Base-by-base conservation (phyloP, 2,113 vertebrate species). In the Amblyopsis rosae region DNA sequence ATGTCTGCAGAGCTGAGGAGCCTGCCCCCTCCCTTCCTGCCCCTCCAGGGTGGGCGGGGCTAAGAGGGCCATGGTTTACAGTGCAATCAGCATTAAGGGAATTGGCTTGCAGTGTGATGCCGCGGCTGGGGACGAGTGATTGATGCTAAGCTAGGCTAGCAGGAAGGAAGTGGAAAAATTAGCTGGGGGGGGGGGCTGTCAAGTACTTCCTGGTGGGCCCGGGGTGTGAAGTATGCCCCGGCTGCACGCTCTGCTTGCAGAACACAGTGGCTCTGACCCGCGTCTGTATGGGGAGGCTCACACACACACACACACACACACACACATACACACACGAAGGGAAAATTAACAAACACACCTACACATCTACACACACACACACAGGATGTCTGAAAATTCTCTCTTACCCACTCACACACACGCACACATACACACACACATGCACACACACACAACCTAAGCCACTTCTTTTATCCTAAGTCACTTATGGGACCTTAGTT, bases 141-240 rank as follows among this genome's bases (percentile, higher is more conserved):
- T 90, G 89, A 92, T 92, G 90, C 90, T 89, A 90, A 90, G 86
- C 86, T 87, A 83, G 79, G 86, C 76, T 85, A 87, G 88, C 82
- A 90, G 90, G 91, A 92, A 92, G 90, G 92, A 91, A 91, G 83
- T 82, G 69, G 77, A 84, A 83, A 88, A 90, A 86, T 92, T 88
- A 87, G 83, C 71, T 0, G 80, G 50, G 50, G 50, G 50, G 85
- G 80, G 76, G 76, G 91, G 83, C 89, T 90, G 90, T 92, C 91
- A 91, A 92, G 83, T 92, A 92, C 91, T 92, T 93, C 92, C 90
- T 90, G 88, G 76, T 89, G 73, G 77, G 73, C 84, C 76, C 74
- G 77, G 77, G 85, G 89, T 88, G 89, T 90, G 88, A 92, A 91
- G 88, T 88, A 74, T 85, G 81, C 59, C 16, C 72, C 67, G 65